Percentiles rank a stretch among this genome's conserved stretches.
These are phyloP conservation scores for Dufourea novaeangliae DNA, from an alignment of 1,140 invertebrate genomes.

Conservation along the genomic window DNA sequence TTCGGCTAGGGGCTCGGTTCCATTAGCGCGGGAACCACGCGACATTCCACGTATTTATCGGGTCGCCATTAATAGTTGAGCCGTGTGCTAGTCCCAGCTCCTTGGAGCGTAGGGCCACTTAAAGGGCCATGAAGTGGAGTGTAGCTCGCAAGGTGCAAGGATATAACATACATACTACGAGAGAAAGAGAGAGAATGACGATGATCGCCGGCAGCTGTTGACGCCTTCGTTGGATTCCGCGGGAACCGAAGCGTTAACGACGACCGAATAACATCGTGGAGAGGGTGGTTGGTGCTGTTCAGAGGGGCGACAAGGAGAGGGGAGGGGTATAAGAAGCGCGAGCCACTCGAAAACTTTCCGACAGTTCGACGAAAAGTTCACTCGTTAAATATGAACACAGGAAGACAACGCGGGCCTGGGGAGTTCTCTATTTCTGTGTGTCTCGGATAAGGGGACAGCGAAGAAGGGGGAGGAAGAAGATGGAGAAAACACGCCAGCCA, in stretches of 20 bases:
- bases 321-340: background rate
- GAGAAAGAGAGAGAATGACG: too few species aligned
- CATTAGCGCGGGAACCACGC: conserved; percentile 6
- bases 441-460: too few species aligned
- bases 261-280: conserved; percentile 38
- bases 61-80: conserved; percentile 21
- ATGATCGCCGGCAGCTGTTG: conserved; percentile 63
- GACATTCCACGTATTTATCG: conserved; percentile 26
- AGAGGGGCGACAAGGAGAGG: background rate
- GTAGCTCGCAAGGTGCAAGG: conserved; percentile 50
- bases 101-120: conserved; percentile 42
- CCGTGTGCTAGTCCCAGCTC: background rate
- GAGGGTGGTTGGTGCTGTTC: background rate
- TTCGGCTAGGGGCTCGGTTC: conserved; percentile 4
- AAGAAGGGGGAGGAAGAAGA: background rate
- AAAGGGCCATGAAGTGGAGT: conserved; percentile 34
- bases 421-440: conserved; percentile 22
- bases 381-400: conserved; percentile 42
- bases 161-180: too few species aligned
- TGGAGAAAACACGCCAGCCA: background rate
- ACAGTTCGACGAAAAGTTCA: conserved; percentile 52
- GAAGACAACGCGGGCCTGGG: conserved; percentile 13
- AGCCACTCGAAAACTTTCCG: conserved; percentile 47
- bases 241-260: conserved; percentile 40
- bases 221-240: conserved; percentile 33